Evolutionary conservation across 2,888 invertebrate species (phyloP).

Genomic region (Drosophila parthenogenetica): DNA sequence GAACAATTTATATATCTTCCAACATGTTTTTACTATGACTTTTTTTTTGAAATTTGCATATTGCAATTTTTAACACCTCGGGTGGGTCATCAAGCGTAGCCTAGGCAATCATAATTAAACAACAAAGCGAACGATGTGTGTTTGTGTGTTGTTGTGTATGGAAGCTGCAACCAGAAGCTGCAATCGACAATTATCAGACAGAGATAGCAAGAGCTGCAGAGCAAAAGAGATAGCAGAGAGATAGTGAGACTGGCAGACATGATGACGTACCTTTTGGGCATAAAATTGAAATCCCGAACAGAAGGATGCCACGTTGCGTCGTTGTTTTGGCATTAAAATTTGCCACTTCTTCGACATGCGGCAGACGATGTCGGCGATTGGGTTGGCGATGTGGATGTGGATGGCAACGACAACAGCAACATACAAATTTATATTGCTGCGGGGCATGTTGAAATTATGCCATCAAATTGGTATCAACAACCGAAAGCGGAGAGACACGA

Average conservation of each 20-base stretch:
- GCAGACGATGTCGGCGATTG: conserved; percentile 32
- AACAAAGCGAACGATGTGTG: conserved; percentile 46
- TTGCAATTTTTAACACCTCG: conserved; percentile 84
- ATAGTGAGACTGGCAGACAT: conserved; percentile 50
- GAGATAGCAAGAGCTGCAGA: not conserved
- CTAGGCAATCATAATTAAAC: conserved; percentile 66
- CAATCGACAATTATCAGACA: conserved; percentile 58
- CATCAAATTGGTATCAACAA: conserved; percentile 85
- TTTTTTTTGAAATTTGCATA: conserved; percentile 80
- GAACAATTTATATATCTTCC: conserved; percentile 69
- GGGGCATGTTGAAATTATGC: conserved; percentile 85
- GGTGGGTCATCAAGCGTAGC: conserved; percentile 82
- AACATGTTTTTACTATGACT: conserved; percentile 8
- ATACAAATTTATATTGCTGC: conserved; percentile 81
- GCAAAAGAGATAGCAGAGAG: conserved; percentile 2
- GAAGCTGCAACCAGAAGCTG: conserved; percentile 65
- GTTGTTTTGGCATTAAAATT: conserved; percentile 79
- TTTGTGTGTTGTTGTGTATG: conserved; percentile 11
- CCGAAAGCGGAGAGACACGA: conserved; percentile 51
- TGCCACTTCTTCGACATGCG: conserved; percentile 76
- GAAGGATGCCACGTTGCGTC: conserved; percentile 58
- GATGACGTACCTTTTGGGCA: conserved; percentile 81
- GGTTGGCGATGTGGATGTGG: conserved; percentile 28
- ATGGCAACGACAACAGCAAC: conserved; percentile 67
- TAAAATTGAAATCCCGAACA: conserved; percentile 79